Base-by-base conservation (phyloP, 2,113 vertebrate species). In the Smithornis capensis region DNA sequence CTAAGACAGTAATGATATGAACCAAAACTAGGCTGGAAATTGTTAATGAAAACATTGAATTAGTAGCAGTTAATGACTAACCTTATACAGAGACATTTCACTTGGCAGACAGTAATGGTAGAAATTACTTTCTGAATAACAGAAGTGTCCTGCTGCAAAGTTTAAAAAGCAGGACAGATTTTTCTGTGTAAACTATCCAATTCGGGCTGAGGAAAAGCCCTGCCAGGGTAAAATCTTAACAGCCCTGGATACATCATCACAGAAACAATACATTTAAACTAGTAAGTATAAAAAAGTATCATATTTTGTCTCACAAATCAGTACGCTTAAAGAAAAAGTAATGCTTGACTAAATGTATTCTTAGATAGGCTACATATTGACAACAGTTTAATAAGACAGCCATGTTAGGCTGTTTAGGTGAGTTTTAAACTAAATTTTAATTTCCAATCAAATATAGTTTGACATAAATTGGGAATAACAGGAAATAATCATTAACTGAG, bases 341-440 rank as follows among this genome's bases (percentile, higher is more conserved):
- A 64, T 33, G 9, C 44, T 68, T 74, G 23, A 70, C 75, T 64
- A 90, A 83, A 91, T 24, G 19, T 60, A 59, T 64, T 76, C 33
- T 64, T 57, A 42, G 5, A 52, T 45, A 83, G n/a, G 55, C 42
- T 59, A 65, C 23, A 19, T 63, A 67, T 81, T 86, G 91, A 74
- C 33, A 52, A 63, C 18, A 59, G 38, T 15, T 89, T 73, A 75
- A 56, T 73, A 94, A 59, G 33, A 80, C 13, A 83, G 42, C 63
- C 8, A 35, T 23, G 8, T 70, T 76, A 76, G 50, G 44, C 29
- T 64, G 75, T 83, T 83, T 67, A 64, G n/a, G 35, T n/a, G 15
- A 35, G 64, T 86, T 95, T 69, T 64, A 12, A 75, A 77, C 75
- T 63, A 65, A 44, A 83, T 83, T 86, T 85, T 90, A 17, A 83